phyloP scores from a whole-genome alignment of 92 coral and sea anemone species.

The Parazoanthus swiftii region DNA sequence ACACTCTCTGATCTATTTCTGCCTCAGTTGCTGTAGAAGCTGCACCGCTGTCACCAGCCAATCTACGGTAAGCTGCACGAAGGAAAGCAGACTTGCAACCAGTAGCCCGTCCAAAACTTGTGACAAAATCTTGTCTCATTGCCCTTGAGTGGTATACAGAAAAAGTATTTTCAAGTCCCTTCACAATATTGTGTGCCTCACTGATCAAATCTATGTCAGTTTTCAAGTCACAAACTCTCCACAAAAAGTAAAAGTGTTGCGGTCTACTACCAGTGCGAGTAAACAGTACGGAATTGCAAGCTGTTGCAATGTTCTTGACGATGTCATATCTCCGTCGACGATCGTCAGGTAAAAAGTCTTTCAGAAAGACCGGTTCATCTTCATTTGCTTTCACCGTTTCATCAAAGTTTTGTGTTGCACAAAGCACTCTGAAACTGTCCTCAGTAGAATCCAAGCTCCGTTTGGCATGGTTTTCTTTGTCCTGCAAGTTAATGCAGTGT shows the following conservation, averaged over 20 bases:
- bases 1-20: constrained; percentile 40
- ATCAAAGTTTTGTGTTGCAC: constrained; percentile 39
- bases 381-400: constrained; percentile 29
- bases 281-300: constrained; percentile 43
- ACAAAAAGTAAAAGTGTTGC: constrained; percentile 44
- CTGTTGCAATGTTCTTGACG: constrained; percentile 32
- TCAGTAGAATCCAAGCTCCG: constrained; percentile 39
- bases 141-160: constrained; percentile 51
- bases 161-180: constrained; percentile 27
- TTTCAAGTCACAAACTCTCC: constrained; percentile 37
- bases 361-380: constrained; percentile 38
- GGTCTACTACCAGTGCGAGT: constrained; percentile 42
- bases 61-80: constrained; percentile 39
- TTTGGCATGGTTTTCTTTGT: constrained; percentile 49
- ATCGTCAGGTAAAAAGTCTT: constrained; percentile 41
- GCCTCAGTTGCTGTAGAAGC: constrained; percentile 40
- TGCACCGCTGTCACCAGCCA: constrained; percentile 43
- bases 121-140: constrained; percentile 42
- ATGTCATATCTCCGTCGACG: constrained; percentile 48
- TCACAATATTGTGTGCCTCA: constrained; percentile 39
- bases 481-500: constrained; percentile 32
- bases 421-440: constrained; percentile 39
- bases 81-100: constrained; percentile 41
- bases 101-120: constrained; percentile 45
- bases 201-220: constrained; percentile 30